Evolutionary conservation across 2,888 invertebrate species (phyloP).

Genomic region (Dascillus cervinus): DNA sequence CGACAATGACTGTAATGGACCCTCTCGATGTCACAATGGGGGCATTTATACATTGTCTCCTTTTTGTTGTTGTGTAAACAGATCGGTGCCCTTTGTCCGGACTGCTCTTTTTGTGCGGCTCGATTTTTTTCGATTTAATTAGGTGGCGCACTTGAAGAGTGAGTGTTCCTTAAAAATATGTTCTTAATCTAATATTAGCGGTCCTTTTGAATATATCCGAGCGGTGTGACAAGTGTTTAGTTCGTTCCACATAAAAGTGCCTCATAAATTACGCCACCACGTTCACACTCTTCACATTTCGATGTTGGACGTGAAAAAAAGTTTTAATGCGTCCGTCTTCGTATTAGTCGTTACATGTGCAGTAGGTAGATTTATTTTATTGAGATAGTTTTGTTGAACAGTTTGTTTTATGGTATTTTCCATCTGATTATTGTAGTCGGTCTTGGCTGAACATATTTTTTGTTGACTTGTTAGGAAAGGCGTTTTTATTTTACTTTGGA

Average conservation of each 20-base stretch:
- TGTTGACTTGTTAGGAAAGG: too few species aligned
- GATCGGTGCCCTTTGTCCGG: constrained; percentile 18
- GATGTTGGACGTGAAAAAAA: constrained; percentile 11
- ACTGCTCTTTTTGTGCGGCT: neutral
- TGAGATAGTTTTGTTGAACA: too few species aligned
- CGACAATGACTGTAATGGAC: constrained; percentile 20
- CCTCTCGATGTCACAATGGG: constrained; percentile 18
- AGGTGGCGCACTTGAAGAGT: constrained; percentile 1
- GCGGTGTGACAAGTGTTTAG: constrained; percentile 21
- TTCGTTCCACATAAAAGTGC: constrained; percentile 18
- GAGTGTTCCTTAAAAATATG: constrained; percentile 14
- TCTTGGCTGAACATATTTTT: too few species aligned
- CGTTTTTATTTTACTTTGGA: too few species aligned
- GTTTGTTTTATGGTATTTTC: constrained; percentile 1
- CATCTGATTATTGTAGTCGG: too few species aligned
- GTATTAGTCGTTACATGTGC: constrained; percentile 7
- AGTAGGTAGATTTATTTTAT: too few species aligned
- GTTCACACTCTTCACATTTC: constrained; percentile 18
- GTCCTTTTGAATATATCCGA: constrained; percentile 17
- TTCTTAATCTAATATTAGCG: constrained; percentile 22
- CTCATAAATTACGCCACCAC: constrained; percentile 20
- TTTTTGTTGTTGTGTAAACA: constrained; percentile 15
- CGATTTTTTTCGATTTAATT: neutral
- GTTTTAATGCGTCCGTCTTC: constrained; percentile 14
- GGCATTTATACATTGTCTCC: constrained; percentile 17